Evolutionary conservation across 2,888 invertebrate genomes (phyloP).

Genomic region (Mythimna ferrago): DNA sequence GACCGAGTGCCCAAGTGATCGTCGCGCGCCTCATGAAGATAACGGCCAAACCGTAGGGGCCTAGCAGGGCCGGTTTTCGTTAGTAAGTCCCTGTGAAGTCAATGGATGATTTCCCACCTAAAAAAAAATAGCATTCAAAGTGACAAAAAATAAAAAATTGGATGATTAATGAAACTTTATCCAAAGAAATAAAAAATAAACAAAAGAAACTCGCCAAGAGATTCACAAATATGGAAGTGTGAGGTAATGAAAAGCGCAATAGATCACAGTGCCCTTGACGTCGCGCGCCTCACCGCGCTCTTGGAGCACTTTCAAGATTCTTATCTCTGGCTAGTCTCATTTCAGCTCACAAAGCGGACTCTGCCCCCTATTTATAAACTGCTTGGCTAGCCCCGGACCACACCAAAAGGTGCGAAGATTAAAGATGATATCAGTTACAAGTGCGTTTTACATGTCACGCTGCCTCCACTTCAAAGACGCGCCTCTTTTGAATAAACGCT

Average conservation of each 20-base stretch:
- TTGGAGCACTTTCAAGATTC: slow-evolving; percentile 86
- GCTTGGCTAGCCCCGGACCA: slow-evolving; percentile 78
- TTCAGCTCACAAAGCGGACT: slow-evolving; percentile 85
- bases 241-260: slow-evolving; percentile 81
- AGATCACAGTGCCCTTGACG: slow-evolving; percentile 77
- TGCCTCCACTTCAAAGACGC: slow-evolving; percentile 76
- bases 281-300: slow-evolving; percentile 71
- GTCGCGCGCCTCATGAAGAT: too few species aligned
- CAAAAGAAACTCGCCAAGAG: slow-evolving; percentile 1
- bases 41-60: too few species aligned
- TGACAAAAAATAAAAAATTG: neutral
- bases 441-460: slow-evolving; percentile 84
- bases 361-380: slow-evolving; percentile 85
- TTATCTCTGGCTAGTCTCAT: slow-evolving; percentile 87
- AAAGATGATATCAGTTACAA: slow-evolving; percentile 86
- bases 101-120: too few species aligned
- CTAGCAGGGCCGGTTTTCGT: too few species aligned
- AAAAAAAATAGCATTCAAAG: too few species aligned
- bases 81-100: too few species aligned
- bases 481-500: slow-evolving; percentile 71
- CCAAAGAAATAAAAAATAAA: slow-evolving; percentile 3
- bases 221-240: slow-evolving; percentile 29
- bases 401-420: slow-evolving; percentile 90
- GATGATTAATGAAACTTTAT: neutral
- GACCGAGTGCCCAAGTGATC: too few species aligned